These are phyloP conservation scores for Hirtodrosophila duncani DNA, from an alignment of 2,888 invertebrate genomes.

Conservation along the genomic window DNA sequence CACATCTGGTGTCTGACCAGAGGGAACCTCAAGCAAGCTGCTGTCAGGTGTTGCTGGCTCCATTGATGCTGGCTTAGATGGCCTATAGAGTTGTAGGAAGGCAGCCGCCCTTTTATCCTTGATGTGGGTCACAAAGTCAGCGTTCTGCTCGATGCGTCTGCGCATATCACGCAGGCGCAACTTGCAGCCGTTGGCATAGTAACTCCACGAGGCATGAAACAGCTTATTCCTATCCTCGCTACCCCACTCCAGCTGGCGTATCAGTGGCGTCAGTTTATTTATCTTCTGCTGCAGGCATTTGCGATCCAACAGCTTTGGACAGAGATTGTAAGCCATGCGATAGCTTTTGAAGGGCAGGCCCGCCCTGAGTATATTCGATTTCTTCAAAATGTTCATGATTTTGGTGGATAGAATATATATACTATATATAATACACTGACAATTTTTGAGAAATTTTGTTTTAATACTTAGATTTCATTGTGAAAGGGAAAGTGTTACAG, in stretches of 20 bases:
- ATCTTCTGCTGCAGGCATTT: slow-evolving; percentile 16
- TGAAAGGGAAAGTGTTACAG: too few relatives aligned
- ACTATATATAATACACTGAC: neutral
- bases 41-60: neutral
- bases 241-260: slow-evolving; percentile 10
- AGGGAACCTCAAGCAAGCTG: neutral
- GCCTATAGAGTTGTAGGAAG: too few relatives aligned
- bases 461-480: neutral
- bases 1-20: neutral
- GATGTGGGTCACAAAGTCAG: slow-evolving; percentile 4
- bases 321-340: too few relatives aligned
- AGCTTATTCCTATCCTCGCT: slow-evolving; percentile 6
- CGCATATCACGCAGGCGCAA: slow-evolving; percentile 25
- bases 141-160: slow-evolving; percentile 24
- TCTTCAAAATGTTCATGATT: slow-evolving; percentile 1
- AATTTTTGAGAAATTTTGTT: neutral
- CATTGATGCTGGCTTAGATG: neutral
- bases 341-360: too few relatives aligned
- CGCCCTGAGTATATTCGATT: neutral
- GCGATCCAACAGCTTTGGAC: slow-evolving; percentile 20
- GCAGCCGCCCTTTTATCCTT: neutral
- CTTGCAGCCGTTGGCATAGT: slow-evolving; percentile 35
- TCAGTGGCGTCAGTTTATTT: slow-evolving; percentile 13
- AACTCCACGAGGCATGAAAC: slow-evolving; percentile 43
- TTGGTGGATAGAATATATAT: too few relatives aligned